Base-by-base conservation (phyloP, 2,797 vertebrate species). In the Cynopterus sphinx region DNA sequence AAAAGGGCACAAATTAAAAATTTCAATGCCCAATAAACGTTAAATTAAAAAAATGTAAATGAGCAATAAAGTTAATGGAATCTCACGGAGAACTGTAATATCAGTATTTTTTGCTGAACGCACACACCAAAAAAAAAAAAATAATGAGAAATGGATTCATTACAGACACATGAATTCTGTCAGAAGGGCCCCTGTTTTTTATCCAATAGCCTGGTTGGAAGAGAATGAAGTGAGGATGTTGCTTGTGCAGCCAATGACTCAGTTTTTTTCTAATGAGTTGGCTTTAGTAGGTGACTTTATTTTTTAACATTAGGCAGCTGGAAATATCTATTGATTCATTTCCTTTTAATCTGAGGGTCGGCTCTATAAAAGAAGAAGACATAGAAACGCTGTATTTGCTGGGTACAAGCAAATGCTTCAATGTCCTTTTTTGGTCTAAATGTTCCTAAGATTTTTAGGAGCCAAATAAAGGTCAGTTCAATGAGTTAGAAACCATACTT, bases 201-300 rank as follows among this genome's bases (percentile, higher is more conserved):
- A 82, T 79, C 79, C 36, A 51, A 0, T 57, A 13, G 96, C 92
- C 95, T 92, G 93, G 41, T 93, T 85, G 43, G 91, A 88, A 97
- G 93, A 78, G 78, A 55, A 79, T 96, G n/a, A 70, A 75, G 75
- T 31, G 83, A 46, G 61, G 85, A 51, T 96, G 57, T 87, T 96
- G 79, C 82, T 85, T 43, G 55, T 82, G 8, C 43, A 84, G 81
- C 92, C 79, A 85, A 33, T 96, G 91, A 9, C 49, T 97, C 97
- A 93, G 49, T 22, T 97, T 97, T 96, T 95, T 96, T 96, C 67
- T 92, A 65, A 87, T 93, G 39, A 96, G 86, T 79, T 90, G 43
- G 71, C 91, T 93, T 96, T 87, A 68, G 43, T 33, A 6, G 82
- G 74, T 53, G 19, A 94, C 96, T 97, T 92, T 74, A 55, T 91